phyloP scores from a whole-genome alignment of 2,113 vertebrate genomes.

The Phyllostomus hastatus region DNA sequence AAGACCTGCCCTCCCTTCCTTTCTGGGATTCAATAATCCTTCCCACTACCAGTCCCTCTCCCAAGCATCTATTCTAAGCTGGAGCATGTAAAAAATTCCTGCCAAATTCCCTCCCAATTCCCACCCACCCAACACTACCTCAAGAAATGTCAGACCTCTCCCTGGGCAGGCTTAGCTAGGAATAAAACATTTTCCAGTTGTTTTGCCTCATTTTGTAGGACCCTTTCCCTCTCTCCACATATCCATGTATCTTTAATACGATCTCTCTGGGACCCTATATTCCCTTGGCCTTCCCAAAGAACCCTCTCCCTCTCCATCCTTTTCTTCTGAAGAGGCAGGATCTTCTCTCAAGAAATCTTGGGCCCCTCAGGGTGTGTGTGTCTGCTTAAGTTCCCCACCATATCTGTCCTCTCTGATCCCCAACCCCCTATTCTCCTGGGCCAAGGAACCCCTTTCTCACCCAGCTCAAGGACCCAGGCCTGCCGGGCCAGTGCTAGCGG shows the following conservation, averaged over 20 bases:
- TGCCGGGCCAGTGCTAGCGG: constrained; percentile 51
- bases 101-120: constrained; percentile 50
- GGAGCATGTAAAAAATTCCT: not conserved
- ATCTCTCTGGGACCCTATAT: not conserved
- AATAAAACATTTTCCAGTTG: not conserved
- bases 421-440: not conserved
- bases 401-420: not conserved
- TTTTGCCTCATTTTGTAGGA: not conserved
- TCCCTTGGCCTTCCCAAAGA: not conserved
- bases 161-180: not conserved
- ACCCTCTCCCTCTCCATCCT: not conserved
- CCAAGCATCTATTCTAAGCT: constrained; percentile 56
- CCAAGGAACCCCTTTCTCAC: not conserved
- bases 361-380: not conserved
- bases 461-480: not conserved
- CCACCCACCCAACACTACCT: constrained; percentile 48
- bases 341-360: not conserved
- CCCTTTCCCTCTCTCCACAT: constrained; percentile 27
- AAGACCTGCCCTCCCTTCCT: constrained; percentile 50
- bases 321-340: constrained; percentile 6
- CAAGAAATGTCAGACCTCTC: constrained; percentile 28
- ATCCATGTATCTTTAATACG: constrained; percentile 40
- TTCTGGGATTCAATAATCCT: constrained; percentile 8
- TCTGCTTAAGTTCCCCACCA: not conserved
- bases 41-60: constrained; percentile 40